These are phyloP conservation scores for Entomobrya multifasciata DNA, from an alignment of 2,888 invertebrate genomes.

Conservation along the genomic window DNA sequence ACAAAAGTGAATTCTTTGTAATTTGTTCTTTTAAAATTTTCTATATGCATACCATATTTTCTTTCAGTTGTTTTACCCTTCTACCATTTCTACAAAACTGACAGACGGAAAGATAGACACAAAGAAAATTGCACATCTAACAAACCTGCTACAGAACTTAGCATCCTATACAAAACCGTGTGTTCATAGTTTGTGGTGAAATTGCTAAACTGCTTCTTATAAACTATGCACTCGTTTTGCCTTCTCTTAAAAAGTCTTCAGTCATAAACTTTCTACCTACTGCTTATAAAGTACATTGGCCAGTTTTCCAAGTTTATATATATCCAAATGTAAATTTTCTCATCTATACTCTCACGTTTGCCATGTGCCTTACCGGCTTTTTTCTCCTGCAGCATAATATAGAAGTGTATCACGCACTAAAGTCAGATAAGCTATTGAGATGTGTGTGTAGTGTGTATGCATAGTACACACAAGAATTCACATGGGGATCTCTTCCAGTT, in stretches of 20 bases:
- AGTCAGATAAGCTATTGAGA: slow-evolving; percentile 8
- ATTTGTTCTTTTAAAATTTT: slow-evolving; percentile 31
- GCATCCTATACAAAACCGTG: background rate
- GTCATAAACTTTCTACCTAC: slow-evolving; percentile 45
- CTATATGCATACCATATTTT: background rate
- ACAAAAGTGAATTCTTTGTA: slow-evolving; percentile 17
- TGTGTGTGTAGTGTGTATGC: background rate
- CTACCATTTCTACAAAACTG: background rate
- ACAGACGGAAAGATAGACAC: slow-evolving; percentile 33
- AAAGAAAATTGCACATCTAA: slow-evolving; percentile 20
- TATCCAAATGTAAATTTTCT: no score
- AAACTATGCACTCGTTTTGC: slow-evolving; percentile 13
- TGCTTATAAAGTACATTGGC: no score
- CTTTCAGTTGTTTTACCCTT: background rate
- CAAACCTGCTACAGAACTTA: background rate
- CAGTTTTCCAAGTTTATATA: no score
- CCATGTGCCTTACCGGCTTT: background rate
- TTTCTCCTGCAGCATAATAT: slow-evolving; percentile 6
- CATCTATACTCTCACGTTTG: no score
- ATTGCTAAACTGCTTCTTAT: slow-evolving; percentile 36
- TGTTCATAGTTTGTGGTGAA: background rate
- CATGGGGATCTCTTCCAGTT: slow-evolving; percentile 16
- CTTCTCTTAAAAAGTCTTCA: background rate
- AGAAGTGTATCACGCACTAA: slow-evolving; percentile 26
- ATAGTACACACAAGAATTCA: background rate